Conservation (phyloP, 2,888 invertebrate genomes). For the Osmoderma eremita region DNA sequence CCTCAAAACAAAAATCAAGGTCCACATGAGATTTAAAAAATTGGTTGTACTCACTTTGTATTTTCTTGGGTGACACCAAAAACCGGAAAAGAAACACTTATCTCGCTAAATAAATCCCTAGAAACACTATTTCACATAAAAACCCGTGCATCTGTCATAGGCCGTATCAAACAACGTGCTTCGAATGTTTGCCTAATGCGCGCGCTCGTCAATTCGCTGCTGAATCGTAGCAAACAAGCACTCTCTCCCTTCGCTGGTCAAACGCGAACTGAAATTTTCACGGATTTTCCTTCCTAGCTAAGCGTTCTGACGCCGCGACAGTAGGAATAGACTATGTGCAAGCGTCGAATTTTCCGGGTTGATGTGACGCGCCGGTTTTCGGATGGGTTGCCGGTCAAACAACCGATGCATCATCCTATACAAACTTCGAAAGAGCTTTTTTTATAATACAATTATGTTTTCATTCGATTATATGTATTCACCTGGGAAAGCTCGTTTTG, state of each 20-base stretch:
- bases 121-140: constrained; percentile 11
- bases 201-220: constrained; percentile 7
- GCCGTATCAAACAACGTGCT: constrained; percentile 25
- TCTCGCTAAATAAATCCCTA: constrained; percentile 15
- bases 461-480: constrained; percentile 24
- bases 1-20: not conserved
- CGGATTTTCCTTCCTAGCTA: constrained; percentile 18
- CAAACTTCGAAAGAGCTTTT: constrained; percentile 2
- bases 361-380: not conserved
- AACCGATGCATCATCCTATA: constrained; percentile 5
- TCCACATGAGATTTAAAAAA: not conserved
- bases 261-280: constrained; percentile 27
- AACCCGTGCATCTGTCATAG: constrained; percentile 9
- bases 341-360: constrained; percentile 27
- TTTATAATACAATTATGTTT: constrained; percentile 24
- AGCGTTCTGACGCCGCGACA: not conserved
- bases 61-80: not conserved
- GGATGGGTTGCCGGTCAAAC: not conserved
- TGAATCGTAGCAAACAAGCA: constrained; percentile 3
- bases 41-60: constrained; percentile 17
- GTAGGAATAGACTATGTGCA: constrained; percentile 13
- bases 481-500: not conserved
- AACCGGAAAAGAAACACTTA: constrained; percentile 2
- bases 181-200: constrained; percentile 25
- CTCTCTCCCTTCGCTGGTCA: constrained; percentile 1